These are phyloP conservation scores for Gallinago jamesoni DNA, from an alignment of 2,113 vertebrate species.

Conservation along the genomic window DNA sequence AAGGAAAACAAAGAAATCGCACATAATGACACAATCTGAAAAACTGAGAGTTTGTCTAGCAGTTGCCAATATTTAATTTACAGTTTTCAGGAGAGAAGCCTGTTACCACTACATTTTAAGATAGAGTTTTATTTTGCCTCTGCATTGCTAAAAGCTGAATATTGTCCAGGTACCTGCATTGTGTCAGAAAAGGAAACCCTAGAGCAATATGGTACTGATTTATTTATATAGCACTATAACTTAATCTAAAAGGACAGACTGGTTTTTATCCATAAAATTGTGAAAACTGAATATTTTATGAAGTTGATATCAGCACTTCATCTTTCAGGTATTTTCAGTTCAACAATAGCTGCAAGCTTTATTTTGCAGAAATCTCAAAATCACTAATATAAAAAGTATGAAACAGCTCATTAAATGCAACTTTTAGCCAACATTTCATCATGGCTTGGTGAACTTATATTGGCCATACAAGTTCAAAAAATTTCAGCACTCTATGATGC, in stretches of 20 bases:
- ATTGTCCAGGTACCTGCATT: background rate
- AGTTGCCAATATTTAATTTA: background rate
- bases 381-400: background rate
- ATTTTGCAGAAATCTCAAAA: background rate
- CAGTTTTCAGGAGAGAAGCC: background rate
- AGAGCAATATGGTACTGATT: background rate
- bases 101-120: background rate
- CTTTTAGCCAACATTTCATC: background rate
- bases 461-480: background rate
- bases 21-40: background rate
- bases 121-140: background rate
- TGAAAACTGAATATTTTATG: background rate
- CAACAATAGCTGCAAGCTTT: background rate
- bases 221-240: background rate
- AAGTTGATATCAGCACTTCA: background rate
- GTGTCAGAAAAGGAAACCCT: background rate
- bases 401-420: background rate
- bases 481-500: background rate
- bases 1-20: background rate
- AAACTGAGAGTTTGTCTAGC: background rate
- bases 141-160: background rate
- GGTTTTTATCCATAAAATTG: background rate
- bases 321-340: background rate
- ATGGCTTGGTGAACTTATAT: accelerated
- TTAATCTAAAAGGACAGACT: background rate